phyloP scores from a whole-genome alignment of 2,888 invertebrate species.

The Ectobius pallidus region DNA sequence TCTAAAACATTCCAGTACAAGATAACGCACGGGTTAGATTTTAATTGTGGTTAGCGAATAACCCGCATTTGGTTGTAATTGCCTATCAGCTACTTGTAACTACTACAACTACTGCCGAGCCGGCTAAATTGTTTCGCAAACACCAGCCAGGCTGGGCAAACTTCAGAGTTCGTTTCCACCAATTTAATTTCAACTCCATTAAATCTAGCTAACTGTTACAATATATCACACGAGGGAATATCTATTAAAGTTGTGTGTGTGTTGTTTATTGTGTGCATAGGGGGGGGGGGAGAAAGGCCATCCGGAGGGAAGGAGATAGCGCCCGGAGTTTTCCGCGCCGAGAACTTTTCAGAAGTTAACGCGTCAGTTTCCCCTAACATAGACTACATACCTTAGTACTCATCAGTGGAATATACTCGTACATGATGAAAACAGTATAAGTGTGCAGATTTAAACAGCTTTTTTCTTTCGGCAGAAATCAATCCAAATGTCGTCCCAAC shows the following conservation, averaged over 20 bases:
- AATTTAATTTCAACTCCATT: conserved; percentile 43
- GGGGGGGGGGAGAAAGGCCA: neutral
- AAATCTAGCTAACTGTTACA: conserved; percentile 40
- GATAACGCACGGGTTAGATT: neutral
- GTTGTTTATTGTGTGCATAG: conserved; percentile 33
- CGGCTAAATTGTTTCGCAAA: conserved; percentile 12
- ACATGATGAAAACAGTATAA: too few species aligned
- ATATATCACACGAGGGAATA: conserved; percentile 40
- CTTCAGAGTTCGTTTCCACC: conserved; percentile 30
- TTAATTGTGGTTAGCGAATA: neutral
- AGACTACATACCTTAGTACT: too few species aligned
- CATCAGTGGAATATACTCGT: too few species aligned
- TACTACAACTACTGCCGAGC: neutral
- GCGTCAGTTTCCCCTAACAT: too few species aligned
- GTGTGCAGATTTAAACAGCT: too few species aligned
- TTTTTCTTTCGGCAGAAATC: too few species aligned
- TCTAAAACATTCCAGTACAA: neutral
- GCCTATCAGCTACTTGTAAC: neutral
- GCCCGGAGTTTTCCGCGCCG: too few species aligned
- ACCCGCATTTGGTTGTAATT: neutral
- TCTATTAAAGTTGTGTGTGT: conserved; percentile 38
- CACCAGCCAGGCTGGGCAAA: neutral
- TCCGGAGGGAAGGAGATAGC: conserved; percentile 1
- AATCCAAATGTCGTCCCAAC: too few species aligned
- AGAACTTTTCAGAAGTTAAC: too few species aligned